Base-by-base conservation (phyloP, 1,140 invertebrate species). In the Diabrotica virgifera region DNA sequence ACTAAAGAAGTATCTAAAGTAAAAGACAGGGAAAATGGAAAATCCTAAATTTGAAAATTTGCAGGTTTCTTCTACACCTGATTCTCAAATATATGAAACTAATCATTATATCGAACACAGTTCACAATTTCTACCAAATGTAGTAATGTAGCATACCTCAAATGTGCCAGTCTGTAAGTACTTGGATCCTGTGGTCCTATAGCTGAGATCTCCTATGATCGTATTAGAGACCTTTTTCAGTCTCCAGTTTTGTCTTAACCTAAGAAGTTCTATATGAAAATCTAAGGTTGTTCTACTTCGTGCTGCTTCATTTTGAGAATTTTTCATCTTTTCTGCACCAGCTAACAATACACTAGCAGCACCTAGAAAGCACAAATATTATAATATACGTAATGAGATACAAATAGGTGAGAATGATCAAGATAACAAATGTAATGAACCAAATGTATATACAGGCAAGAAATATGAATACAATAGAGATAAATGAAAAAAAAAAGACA, bases 141-240 rank as follows among this genome's bases (percentile, higher is more conserved):
- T 24, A n/a, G 13, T 14, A 24, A 24, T 24, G 24, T 24, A n/a
- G 13, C 35, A 63, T 61, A 69, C 67, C 85, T 98, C 96, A 85
- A 98, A 98, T 70, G 94, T 93, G 50, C 96, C 95, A 62, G 90
- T 91, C 80, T 97, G 95, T 64, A 87, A 88, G 78, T 93, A 98
- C 75, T 95, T 92, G 0, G 94, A 97, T 3, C 95, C 95, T 57
- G 91, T 90, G 69, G 95, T 96, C 69, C 93, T 85, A 78, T 96
- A 98, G 80, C 94, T 98, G 2, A 99, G 85, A 82, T 99, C 96
- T 0, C 96, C 96, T 55, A 99, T 90, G 68, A 99, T 98, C 0
- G 90, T 90, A 76, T 95, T 97, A 0, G 93, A 94, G 0, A 96
- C 92, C 84, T 98, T 98, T 78, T 97, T 96, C 3, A 99, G 78